These are phyloP conservation scores for Dicerorhinus sumatrensis DNA, from an alignment of 2,113 vertebrate genomes.

Conservation along the genomic window DNA sequence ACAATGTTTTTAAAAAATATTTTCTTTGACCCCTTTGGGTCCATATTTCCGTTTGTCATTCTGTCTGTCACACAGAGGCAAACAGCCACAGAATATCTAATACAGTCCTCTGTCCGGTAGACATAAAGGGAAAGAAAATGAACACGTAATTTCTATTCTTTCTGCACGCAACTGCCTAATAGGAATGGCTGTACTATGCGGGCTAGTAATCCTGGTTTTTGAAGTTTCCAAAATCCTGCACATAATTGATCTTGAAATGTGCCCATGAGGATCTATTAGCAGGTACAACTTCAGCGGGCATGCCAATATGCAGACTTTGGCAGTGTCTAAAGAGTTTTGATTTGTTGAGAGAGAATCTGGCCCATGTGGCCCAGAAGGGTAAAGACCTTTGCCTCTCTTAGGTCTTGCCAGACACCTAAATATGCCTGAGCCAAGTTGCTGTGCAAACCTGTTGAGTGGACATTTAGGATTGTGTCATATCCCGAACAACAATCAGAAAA, in stretches of 20 bases:
- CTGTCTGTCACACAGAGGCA: not conserved
- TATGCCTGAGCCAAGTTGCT: not conserved
- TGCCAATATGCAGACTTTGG: not conserved
- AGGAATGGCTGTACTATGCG: not conserved
- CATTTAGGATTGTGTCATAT: not conserved
- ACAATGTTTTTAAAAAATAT: not conserved
- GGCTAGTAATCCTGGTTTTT: not conserved
- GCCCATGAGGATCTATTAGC: not conserved
- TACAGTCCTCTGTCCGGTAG: not conserved
- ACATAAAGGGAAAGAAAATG: not conserved
- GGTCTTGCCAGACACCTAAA: not conserved
- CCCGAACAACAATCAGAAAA: not conserved
- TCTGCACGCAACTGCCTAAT: not conserved
- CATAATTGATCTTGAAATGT: not conserved
- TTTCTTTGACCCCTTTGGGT: not conserved
- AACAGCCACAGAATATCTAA: not conserved
- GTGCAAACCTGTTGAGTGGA: not conserved
- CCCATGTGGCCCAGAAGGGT: not conserved
- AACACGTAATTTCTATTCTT: not conserved
- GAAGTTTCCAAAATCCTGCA: not conserved
- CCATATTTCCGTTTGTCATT: not conserved
- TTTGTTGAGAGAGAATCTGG: not conserved
- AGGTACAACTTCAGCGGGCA: not conserved
- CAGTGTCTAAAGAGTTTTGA: not conserved
- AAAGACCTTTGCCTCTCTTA: not conserved